Percentiles rank a stretch among this genome's conserved stretches.
These are phyloP conservation scores for Carduelis carduelis DNA, from an alignment of 2,797 vertebrate species.

Conservation along the genomic window DNA sequence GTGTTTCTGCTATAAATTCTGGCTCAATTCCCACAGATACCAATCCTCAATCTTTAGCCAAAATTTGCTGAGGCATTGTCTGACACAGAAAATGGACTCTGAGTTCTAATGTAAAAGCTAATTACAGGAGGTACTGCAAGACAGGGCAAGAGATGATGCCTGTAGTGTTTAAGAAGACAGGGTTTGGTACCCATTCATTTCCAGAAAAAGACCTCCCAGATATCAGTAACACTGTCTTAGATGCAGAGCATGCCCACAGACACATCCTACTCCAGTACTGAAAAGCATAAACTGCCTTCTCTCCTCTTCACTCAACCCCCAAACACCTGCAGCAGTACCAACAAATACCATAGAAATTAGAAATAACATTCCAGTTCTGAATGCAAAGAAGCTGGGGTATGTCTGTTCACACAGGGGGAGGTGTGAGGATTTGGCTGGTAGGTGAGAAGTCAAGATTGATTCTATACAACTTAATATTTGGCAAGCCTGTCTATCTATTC, in stretches of 20 bases:
- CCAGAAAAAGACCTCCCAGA: not conserved
- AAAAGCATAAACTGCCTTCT: not conserved
- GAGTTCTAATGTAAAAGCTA: not conserved
- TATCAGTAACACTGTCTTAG: not conserved
- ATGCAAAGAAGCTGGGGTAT: not conserved
- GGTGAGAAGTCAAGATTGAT: not conserved
- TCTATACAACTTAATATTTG: not conserved
- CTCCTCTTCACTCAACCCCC: not conserved
- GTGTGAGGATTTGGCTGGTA: not conserved
- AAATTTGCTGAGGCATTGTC: constrained; percentile 24
- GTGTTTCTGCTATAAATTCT: constrained; percentile 8
- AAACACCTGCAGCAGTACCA: not conserved
- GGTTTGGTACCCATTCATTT: not conserved
- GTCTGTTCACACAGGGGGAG: not conserved
- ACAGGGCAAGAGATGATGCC: not conserved
- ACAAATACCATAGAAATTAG: not conserved
- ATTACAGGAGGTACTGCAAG: not conserved
- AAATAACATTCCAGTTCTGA: not conserved
- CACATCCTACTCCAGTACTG: not conserved
- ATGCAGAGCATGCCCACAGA: not conserved
- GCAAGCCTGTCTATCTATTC: not conserved
- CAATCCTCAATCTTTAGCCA: not conserved
- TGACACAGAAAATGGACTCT: not conserved
- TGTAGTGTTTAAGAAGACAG: not conserved
- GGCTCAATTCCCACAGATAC: not conserved